phyloP scores from a whole-genome alignment of 2,797 vertebrate genomes.

The Sebastes dallii region DNA sequence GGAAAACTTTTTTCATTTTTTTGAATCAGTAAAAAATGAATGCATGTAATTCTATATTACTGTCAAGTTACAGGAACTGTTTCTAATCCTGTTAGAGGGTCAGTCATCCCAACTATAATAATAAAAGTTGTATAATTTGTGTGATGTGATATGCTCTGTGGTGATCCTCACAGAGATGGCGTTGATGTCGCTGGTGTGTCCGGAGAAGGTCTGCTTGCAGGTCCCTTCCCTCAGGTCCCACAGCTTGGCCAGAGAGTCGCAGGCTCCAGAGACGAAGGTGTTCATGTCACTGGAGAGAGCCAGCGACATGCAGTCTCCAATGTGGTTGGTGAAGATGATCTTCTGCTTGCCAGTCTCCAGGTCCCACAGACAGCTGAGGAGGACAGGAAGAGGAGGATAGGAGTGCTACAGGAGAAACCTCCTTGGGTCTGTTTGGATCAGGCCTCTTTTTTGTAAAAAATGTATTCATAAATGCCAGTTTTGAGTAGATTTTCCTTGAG shows the following conservation, averaged over 20 bases:
- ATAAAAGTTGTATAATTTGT: not conserved
- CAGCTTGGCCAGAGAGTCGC: conserved; percentile 94
- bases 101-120: not conserved
- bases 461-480: not conserved
- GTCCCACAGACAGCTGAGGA: conserved; percentile 91
- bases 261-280: conserved; percentile 93
- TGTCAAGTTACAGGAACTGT: not conserved
- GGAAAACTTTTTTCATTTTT: too few species aligned
- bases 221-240: conserved; percentile 92
- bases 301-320: conserved; percentile 96
- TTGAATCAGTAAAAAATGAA: too few species aligned
- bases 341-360: conserved; percentile 96
- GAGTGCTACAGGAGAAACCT: not conserved
- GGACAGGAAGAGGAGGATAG: not conserved
- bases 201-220: conserved; percentile 94
- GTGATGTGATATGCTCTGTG: not conserved
- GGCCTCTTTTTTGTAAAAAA: not conserved
- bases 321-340: conserved; percentile 88
- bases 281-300: conserved; percentile 89
- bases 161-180: conserved; percentile 88
- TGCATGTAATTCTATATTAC: too few species aligned
- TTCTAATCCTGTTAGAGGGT: not conserved
- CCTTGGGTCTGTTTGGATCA: not conserved
- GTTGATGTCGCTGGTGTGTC: conserved; percentile 96
- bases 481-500: not conserved